phyloP scores from a whole-genome alignment of 1,140 invertebrate species.

The Cyclargus thomasi region DNA sequence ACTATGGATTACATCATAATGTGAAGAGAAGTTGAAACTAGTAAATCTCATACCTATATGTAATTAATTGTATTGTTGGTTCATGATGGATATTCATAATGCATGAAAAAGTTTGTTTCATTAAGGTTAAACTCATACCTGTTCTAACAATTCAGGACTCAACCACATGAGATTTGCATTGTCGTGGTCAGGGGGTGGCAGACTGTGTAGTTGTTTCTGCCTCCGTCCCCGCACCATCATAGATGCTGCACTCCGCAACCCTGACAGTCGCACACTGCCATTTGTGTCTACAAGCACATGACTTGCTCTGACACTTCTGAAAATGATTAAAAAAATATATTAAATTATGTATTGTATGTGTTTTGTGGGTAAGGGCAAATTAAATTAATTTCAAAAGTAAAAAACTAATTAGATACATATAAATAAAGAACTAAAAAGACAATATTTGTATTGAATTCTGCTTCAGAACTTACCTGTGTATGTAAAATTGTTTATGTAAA shows the following conservation, averaged over 20 bases:
- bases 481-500: constrained; percentile 88
- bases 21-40: no score
- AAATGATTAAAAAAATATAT: constrained; percentile 31
- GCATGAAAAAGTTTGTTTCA: no score
- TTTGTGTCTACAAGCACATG: constrained; percentile 85
- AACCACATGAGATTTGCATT: constrained; percentile 88
- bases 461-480: constrained; percentile 82
- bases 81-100: no score
- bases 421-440: no score
- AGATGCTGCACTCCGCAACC: constrained; percentile 85
- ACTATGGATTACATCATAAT: no score
- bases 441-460: background rate
- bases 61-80: no score
- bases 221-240: constrained; percentile 83
- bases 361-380: no score
- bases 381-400: no score
- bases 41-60: no score
- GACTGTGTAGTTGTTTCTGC: constrained; percentile 81
- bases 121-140: constrained; percentile 76
- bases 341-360: no score
- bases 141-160: constrained; percentile 92
- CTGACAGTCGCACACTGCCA: constrained; percentile 83
- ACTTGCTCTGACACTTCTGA: constrained; percentile 86
- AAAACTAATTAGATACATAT: background rate
- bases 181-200: constrained; percentile 79